Conservation (phyloP, 1,140 invertebrate genomes). For the Temnothorax nylanderi region DNA sequence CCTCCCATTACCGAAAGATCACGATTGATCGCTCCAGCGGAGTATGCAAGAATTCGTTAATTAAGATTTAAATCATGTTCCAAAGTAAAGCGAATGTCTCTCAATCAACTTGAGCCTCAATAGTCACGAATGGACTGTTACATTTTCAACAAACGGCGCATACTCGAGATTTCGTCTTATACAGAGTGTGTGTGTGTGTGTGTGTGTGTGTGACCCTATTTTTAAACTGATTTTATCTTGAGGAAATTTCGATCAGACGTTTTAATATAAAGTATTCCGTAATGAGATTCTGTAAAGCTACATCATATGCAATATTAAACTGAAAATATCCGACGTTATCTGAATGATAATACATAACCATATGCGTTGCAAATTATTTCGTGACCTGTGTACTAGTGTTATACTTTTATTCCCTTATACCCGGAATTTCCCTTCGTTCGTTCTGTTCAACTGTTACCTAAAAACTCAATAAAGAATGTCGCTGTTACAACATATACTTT, state of each 20-base stretch:
- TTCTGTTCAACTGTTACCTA: background rate
- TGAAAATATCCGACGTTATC: constrained; percentile 4
- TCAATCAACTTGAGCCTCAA: background rate
- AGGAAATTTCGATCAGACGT: background rate
- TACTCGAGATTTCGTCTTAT: constrained; percentile 41
- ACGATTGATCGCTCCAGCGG: constrained; percentile 21
- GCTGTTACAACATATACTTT: background rate
- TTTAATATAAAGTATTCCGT: background rate
- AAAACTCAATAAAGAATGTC: background rate
- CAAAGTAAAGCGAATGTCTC: background rate
- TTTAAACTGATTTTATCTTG: background rate
- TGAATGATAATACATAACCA: background rate
- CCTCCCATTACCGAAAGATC: constrained; percentile 22
- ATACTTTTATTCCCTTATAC: background rate
- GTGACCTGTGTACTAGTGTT: background rate
- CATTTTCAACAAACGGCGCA: constrained; percentile 21
- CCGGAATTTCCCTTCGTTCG: background rate
- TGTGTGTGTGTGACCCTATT: background rate
- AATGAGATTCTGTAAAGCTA: background rate
- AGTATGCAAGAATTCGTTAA: constrained; percentile 35
- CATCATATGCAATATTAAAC: background rate
- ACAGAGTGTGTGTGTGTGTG: background rate
- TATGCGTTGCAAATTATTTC: constrained; percentile 29
- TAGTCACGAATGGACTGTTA: constrained; percentile 30
- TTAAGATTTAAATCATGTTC: constrained; percentile 24